These are phyloP conservation scores for Yasuhikotakia modesta DNA, from an alignment of 2,797 vertebrate species.

Conservation along the genomic window DNA sequence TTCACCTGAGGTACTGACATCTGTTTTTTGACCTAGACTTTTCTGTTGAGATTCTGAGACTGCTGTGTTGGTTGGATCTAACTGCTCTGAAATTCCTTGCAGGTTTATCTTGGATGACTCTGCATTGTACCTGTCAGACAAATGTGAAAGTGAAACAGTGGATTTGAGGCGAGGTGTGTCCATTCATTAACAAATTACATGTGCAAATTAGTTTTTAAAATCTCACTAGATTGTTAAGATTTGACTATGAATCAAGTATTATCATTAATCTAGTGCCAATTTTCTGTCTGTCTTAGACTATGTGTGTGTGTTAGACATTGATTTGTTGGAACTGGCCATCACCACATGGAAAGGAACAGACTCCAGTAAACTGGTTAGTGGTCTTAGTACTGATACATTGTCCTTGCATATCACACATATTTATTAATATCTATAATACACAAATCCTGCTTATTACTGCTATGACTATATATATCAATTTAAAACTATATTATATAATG, in stretches of 20 bases:
- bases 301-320: conserved; percentile 89
- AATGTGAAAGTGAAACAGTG: conserved; percentile 83
- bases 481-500: too few species aligned
- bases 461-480: too few species aligned
- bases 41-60: background rate
- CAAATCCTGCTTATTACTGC: too few species aligned
- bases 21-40: background rate
- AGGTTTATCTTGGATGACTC: conserved; percentile 95
- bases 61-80: background rate
- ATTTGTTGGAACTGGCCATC: conserved; percentile 89
- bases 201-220: background rate
- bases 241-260: too few species aligned
- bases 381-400: too few species aligned
- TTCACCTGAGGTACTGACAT: conserved; percentile 86
- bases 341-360: conserved; percentile 90
- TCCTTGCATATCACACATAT: too few species aligned
- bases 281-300: conserved; percentile 77
- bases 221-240: background rate
- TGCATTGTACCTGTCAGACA: conserved; percentile 90
- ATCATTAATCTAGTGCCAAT: background rate
- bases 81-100: conserved; percentile 21
- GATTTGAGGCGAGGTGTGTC: conserved; percentile 85
- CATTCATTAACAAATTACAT: background rate
- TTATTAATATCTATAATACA: too few species aligned
- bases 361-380: conserved; percentile 80